Evolutionary conservation across 2,113 vertebrate genomes (phyloP).

Genomic region (Puntigrus tetrazona): DNA sequence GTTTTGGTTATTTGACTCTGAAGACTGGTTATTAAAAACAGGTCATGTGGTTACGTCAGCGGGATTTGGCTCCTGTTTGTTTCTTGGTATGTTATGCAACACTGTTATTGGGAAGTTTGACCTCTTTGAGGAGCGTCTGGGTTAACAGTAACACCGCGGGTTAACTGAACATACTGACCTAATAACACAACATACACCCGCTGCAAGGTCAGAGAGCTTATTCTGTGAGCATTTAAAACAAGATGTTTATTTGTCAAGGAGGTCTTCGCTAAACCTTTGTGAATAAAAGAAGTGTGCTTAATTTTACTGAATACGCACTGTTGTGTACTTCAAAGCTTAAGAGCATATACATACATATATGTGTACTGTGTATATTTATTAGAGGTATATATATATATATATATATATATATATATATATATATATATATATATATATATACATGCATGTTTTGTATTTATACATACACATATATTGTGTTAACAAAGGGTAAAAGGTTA

Average conservation of each 20-base stretch:
- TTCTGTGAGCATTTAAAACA: not conserved
- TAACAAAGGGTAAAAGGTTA: too few species aligned
- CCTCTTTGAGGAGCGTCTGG: not conserved
- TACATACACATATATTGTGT: too few species aligned
- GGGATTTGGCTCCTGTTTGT: not conserved
- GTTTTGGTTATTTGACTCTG: conserved; percentile 24
- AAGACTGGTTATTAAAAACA: conserved; percentile 25
- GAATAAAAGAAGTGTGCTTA: not conserved
- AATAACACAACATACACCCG: not conserved
- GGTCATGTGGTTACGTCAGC: conserved; percentile 31
- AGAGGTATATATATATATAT: too few species aligned
- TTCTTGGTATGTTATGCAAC: conserved; percentile 14
- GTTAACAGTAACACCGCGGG: not conserved
- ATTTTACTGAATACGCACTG: not conserved
- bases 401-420: too few species aligned
- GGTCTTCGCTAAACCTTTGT: not conserved
- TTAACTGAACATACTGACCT: not conserved
- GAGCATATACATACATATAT: too few species aligned
- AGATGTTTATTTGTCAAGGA: not conserved
- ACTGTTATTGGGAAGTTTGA: not conserved
- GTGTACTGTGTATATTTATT: too few species aligned
- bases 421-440: too few species aligned
- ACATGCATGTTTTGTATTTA: too few species aligned
- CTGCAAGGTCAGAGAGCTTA: not conserved
- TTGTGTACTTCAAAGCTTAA: not conserved